phyloP scores from a whole-genome alignment of 2,888 invertebrate species.

The Pheosia tremula region DNA sequence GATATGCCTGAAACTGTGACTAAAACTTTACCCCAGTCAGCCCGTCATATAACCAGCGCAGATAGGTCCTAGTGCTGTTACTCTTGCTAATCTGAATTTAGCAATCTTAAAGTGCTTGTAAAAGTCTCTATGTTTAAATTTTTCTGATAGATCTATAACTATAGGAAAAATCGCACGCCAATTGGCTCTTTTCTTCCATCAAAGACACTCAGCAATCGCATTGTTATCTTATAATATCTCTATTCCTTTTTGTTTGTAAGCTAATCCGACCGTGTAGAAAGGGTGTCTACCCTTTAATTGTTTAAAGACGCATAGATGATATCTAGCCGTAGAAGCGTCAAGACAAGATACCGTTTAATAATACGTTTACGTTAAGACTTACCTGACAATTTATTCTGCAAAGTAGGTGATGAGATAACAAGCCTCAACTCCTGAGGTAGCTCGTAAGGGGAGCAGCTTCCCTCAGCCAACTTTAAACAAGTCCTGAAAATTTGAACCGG shows the following conservation, averaged over 20 bases:
- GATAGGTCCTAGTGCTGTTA: background rate
- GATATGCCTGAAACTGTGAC: conserved; percentile 71
- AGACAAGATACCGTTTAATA: background rate
- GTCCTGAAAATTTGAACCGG: conserved; percentile 85
- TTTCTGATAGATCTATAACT: no score
- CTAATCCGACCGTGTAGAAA: no score
- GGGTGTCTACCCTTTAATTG: no score
- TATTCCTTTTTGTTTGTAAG: no score
- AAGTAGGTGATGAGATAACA: conserved; percentile 73
- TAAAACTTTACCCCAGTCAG: background rate
- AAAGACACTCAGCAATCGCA: no score
- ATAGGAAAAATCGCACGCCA: no score
- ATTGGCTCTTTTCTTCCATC: no score
- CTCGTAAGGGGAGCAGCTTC: conserved; percentile 85
- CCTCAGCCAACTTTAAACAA: conserved; percentile 87
- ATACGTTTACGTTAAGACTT: background rate
- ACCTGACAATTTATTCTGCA: conserved; percentile 71
- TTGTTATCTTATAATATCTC: no score
- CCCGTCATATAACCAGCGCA: background rate
- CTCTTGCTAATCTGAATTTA: no score
- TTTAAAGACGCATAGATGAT: no score
- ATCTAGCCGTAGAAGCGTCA: background rate
- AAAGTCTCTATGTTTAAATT: no score
- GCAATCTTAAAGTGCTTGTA: no score
- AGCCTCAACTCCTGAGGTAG: conserved; percentile 87